Evolutionary conservation across 35 echinoderm and acorn worm species (phyloP).

Genomic region (Ophiothrix spiculata): DNA sequence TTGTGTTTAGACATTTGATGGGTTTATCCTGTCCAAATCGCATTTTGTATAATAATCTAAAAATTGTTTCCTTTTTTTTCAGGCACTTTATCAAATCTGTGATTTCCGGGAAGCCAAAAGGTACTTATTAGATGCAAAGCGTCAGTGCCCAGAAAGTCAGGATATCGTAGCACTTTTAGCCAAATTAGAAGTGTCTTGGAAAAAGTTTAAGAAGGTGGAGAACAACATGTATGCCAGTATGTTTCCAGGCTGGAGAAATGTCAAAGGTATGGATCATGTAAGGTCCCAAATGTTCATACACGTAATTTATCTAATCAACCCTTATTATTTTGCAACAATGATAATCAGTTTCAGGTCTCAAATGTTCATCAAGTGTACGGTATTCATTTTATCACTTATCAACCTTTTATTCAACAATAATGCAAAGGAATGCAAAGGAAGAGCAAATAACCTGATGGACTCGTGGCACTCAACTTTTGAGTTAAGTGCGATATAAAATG

Average conservation of each 20-base stretch:
- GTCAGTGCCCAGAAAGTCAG: conserved; percentile 5
- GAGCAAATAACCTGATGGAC: no score
- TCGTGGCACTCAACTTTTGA: no score
- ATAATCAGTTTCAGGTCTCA: no score
- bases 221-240: conserved; percentile 24
- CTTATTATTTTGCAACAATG: no score
- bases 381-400: no score
- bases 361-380: no score
- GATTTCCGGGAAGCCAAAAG: conserved; percentile 27
- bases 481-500: no score
- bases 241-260: conserved; percentile 41
- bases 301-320: no score
- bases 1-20: background rate
- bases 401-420: no score
- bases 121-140: conserved; percentile 25
- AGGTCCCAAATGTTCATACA: no score
- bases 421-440: no score
- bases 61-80: background rate
- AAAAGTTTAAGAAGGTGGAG: conserved; percentile 20
- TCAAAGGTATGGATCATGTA: background rate
- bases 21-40: background rate
- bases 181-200: conserved; percentile 11
- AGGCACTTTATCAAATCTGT: conserved; percentile 24
- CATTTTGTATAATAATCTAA: background rate
- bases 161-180: conserved; percentile 1